These are phyloP conservation scores for Podargus strigoides DNA, from an alignment of 2,797 vertebrate species.

Conservation along the genomic window DNA sequence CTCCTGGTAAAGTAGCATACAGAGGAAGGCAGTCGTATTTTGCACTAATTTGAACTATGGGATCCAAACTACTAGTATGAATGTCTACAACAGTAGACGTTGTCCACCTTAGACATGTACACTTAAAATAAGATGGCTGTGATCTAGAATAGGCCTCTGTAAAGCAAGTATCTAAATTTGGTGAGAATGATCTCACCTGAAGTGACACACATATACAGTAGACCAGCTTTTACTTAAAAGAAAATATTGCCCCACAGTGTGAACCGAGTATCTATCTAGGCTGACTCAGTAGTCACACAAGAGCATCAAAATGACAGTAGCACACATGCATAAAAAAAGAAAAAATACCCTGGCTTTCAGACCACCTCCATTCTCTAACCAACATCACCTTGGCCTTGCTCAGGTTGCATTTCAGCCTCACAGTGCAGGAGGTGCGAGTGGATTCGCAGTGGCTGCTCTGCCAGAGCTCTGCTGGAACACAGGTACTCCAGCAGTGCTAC, in stretches of 20 bases:
- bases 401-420: not conserved
- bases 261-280: not conserved
- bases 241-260: not conserved
- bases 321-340: rapidly evolving
- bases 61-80: not conserved
- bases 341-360: not conserved
- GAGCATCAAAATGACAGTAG: not conserved
- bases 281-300: not conserved
- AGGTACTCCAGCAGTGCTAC: too few species aligned
- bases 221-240: not conserved
- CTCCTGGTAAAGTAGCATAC: not conserved
- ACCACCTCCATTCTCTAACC: not conserved
- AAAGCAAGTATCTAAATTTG: not conserved
- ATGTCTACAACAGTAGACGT: not conserved
- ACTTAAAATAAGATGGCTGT: not conserved
- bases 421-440: not conserved
- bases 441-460: not conserved
- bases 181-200: not conserved
- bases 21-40: too few species aligned
- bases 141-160: not conserved
- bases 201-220: not conserved
- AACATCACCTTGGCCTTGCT: not conserved
- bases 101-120: not conserved
- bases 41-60: too few species aligned
- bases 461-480: too few species aligned